A percentile compares a stretch with the other conserved stretches of the same genome.
These are phyloP conservation scores for Ageneiosus marmoratus DNA, from an alignment of 2,113 vertebrate species.

Conservation along the genomic window DNA sequence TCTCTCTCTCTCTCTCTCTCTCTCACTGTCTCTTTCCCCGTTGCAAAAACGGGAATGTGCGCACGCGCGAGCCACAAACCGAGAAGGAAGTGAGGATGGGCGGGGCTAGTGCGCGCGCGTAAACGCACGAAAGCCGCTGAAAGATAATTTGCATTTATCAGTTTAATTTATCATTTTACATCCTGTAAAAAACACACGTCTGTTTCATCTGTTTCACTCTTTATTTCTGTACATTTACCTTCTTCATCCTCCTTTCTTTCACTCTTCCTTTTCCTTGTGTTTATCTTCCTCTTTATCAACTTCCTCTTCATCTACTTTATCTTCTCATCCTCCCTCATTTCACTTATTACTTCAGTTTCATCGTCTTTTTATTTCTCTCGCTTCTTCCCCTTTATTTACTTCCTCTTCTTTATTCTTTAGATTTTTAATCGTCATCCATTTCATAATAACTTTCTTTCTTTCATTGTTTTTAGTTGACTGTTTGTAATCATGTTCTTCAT, in stretches of 20 bases:
- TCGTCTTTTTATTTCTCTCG: neutral
- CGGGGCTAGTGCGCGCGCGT: neutral
- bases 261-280: neutral
- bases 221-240: accelerated
- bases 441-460: neutral
- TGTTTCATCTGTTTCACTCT: neutral
- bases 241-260: neutral
- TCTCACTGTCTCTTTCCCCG: neutral
- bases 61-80: neutral
- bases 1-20: neutral
- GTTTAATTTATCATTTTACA: neutral
- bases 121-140: neutral
- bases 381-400: neutral
- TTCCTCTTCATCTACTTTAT: neutral
- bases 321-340: neutral
- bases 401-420: neutral
- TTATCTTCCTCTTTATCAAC: too few species aligned
- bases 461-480: neutral
- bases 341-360: neutral
- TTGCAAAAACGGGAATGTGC: neutral
- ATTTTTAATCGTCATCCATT: neutral
- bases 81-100: neutral
- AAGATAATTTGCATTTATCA: neutral
- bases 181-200: neutral
- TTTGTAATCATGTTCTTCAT: neutral